A percentile compares a stretch with the other conserved stretches of the same genome.
Evolutionary conservation across 1,140 invertebrate species (phyloP).

Genomic region (Cryptotermes secundus): DNA sequence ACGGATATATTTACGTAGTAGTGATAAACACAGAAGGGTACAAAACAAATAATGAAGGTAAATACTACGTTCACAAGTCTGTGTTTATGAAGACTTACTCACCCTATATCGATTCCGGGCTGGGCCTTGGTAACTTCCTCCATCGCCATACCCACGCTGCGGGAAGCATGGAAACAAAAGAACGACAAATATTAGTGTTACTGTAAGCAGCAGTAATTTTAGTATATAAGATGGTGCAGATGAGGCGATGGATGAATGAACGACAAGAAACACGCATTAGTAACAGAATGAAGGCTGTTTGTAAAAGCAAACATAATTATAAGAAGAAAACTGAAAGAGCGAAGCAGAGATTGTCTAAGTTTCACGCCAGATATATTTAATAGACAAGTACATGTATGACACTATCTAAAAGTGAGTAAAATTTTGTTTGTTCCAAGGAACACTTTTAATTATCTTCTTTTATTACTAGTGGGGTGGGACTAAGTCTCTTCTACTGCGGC

Average conservation of each 20-base stretch:
- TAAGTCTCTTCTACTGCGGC: no score
- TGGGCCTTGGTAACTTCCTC: neutral
- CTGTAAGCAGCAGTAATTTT: neutral
- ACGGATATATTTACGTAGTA: no score
- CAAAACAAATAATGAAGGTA: no score
- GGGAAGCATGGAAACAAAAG: constrained; percentile 21
- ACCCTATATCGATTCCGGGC: constrained; percentile 25
- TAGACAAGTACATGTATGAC: neutral
- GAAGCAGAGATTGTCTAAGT: neutral
- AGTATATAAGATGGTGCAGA: neutral
- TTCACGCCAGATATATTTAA: neutral
- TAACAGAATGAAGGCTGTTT: neutral
- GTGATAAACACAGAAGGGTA: no score
- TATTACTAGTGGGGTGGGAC: no score
- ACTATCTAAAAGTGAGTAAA: neutral
- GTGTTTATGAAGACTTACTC: neutral
- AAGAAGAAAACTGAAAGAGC: neutral
- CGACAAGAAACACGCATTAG: neutral
- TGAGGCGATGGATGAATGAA: neutral
- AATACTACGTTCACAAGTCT: neutral
- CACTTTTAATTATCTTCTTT: no score
- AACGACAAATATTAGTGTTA: neutral
- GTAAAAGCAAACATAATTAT: neutral
- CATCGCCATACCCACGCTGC: constrained; percentile 25
- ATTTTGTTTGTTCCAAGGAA: neutral